Base-by-base conservation (phyloP, 1,140 invertebrate species). In the Helicoverpa zea region DNA sequence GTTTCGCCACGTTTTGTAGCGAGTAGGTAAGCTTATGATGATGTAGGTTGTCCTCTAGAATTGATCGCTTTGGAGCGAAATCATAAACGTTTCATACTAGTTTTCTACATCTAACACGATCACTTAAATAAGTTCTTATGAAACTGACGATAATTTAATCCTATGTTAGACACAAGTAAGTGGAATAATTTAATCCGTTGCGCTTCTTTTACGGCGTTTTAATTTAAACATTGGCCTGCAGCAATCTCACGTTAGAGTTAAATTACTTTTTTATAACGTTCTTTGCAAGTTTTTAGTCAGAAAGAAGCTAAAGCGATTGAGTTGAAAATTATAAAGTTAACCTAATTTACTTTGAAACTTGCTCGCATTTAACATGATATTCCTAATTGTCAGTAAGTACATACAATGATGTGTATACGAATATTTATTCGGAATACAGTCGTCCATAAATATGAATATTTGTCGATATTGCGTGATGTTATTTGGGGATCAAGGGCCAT, bases 261-360 rank as follows among this genome's bases (percentile, higher is more conserved):
- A 51, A 70, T 51, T 70, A 51, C 10, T 14, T 52, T 52, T 11
- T 64, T 35, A 30, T 63, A 23, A 58, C 56, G 7, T 58, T 58
- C 18, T 13, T 18, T 58, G 10, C 4, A 11, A 54, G 52, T 54
- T 54, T n/a, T 13, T 30, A 29, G 10, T 63, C 5, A 30, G 23
- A 30, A 11, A 5, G 12, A 30, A 35, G 13, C 13, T 54, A n/a
- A 54, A 14, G 0, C 49, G n/a, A 66, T 49, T 66, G 63, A 66
- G 35, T 66, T 47, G 35, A 49, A 16, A 66, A 66, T 66, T 51
- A 68, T 68, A 29, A 51, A 68, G 64, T 68, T 68, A 51, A 5
- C 23, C 16, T n/a, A 10, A 13, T 43, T 64, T 3, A 64, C 29
- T 63, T n/a, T 30, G 5, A 3, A 63, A 14, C 5, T 14, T 14